A percentile compares a stretch with the other conserved stretches of the same genome.
Conservation (phyloP, 2,797 vertebrate species). For the Strix occidentalis region DNA sequence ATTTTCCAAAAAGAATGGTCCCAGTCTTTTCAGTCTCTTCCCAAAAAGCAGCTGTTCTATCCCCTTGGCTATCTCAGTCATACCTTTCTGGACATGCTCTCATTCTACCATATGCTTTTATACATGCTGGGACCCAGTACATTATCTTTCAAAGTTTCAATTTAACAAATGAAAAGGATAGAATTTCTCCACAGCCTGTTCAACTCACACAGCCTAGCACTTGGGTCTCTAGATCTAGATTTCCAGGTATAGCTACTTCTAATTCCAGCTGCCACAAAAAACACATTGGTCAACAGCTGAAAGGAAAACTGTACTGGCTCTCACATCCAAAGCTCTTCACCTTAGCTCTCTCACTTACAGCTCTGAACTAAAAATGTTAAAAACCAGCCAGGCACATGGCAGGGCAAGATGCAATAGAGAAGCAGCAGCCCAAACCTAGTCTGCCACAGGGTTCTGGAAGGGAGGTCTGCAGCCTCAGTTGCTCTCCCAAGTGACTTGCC, state of each 20-base stretch:
- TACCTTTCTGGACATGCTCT: neutral
- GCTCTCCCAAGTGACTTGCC: neutral
- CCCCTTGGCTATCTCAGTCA: neutral
- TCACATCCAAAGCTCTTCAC: neutral
- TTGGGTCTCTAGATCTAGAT: neutral
- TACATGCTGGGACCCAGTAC: neutral
- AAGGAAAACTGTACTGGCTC: neutral
- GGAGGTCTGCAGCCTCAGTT: neutral
- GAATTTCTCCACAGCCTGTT: neutral
- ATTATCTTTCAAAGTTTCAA: neutral
- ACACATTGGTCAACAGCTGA: neutral
- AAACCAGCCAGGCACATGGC: neutral
- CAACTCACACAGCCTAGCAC: neutral
- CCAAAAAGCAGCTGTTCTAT: neutral
- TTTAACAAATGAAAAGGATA: neutral
- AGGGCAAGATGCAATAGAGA: accelerated
- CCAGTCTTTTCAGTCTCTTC: neutral
- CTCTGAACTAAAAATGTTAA: neutral
- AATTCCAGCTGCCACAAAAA: neutral
- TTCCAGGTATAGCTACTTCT: neutral
- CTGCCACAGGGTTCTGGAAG: neutral
- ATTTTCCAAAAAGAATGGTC: neutral
- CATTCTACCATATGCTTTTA: neutral
- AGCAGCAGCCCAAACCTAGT: neutral
- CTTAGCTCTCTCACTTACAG: neutral